Conservation (phyloP, 2,797 vertebrate species). For the Enteromius argenteus region DNA sequence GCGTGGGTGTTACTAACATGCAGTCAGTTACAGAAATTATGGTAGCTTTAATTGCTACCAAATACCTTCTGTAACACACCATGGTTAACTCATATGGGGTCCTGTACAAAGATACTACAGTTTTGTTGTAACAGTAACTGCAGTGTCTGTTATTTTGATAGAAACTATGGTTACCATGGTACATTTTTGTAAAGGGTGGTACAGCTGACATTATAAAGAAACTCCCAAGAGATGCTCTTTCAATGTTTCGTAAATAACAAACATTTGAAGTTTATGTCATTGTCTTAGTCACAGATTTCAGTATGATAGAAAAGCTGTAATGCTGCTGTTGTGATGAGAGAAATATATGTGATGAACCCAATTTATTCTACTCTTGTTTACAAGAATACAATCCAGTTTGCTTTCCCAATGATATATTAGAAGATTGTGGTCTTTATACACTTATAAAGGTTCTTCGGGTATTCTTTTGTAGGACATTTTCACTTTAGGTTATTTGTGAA, state of each 20-base stretch:
- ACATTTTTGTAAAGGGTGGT: conserved; percentile 5
- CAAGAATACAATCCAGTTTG: neutral
- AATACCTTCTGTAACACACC: neutral
- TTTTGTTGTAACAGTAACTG: neutral
- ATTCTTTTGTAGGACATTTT: neutral
- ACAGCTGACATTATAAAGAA: neutral
- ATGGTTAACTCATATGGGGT: neutral
- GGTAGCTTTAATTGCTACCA: neutral
- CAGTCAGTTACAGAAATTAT: neutral
- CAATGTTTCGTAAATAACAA: neutral
- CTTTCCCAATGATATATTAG: neutral
- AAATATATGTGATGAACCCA: neutral
- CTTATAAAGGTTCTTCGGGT: neutral
- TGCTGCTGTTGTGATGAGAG: too few species aligned
- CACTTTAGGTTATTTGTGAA: neutral
- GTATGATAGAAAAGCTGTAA: neutral
- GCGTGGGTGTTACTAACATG: neutral
- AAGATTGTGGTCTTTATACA: neutral
- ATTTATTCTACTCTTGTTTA: neutral
- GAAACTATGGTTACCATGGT: neutral
- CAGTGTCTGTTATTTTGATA: neutral
- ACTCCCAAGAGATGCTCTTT: conserved; percentile 5
- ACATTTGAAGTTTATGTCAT: conserved; percentile 1
- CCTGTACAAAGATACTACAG: neutral
- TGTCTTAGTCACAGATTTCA: neutral